Evolutionary conservation across 2,888 invertebrate species (phyloP).

Genomic region (Chesias legatella): DNA sequence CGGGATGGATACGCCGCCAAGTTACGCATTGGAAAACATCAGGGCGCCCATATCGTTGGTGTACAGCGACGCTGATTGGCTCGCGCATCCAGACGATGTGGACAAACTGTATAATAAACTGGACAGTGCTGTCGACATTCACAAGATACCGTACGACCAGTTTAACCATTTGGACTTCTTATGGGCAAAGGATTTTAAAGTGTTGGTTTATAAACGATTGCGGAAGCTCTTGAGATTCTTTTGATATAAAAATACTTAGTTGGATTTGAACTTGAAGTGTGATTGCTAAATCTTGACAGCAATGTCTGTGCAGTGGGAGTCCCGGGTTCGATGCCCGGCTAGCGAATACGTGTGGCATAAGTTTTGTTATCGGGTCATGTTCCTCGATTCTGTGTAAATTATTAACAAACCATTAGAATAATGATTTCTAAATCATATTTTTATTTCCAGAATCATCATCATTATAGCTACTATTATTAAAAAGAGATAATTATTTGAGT

Average conservation of each 20-base stretch:
- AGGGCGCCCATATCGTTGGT: conserved; percentile 54
- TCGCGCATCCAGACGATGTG: conserved; percentile 81
- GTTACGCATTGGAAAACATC: conserved; percentile 48
- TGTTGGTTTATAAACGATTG: conserved; percentile 41
- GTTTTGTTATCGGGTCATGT: no score
- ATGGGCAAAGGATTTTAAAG: conserved; percentile 53
- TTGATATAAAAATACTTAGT: not conserved
- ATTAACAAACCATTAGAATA: no score
- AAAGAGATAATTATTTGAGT: no score
- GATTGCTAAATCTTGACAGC: no score
- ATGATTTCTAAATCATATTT: no score
- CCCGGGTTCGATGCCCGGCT: no score
- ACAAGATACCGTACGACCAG: conserved; percentile 73
- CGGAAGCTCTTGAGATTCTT: conserved; percentile 30
- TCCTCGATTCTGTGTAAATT: no score
- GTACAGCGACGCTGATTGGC: conserved; percentile 81
- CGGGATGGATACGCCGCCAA: conserved; percentile 45
- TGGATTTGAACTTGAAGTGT: no score
- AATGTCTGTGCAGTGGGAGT: no score
- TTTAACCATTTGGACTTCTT: conserved; percentile 67
- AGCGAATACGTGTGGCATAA: no score
- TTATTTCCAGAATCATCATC: no score
- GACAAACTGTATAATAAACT: conserved; percentile 70
- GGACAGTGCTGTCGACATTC: conserved; percentile 74
- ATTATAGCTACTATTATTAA: no score